Conservation (phyloP, 2,888 invertebrate genomes). For the Ctenicera cuprea region DNA sequence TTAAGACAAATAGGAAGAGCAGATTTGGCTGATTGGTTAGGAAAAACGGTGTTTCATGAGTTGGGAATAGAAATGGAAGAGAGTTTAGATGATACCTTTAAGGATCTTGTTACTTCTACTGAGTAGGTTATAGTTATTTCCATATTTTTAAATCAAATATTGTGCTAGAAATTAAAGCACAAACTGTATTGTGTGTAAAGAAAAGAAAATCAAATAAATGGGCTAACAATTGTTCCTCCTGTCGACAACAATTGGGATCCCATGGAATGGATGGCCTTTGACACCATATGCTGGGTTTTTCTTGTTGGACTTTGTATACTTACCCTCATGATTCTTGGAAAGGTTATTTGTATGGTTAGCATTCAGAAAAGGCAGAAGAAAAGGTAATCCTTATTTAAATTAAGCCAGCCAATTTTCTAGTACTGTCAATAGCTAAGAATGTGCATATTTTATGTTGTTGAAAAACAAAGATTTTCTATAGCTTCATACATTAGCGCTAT, state of each 20-base stretch:
- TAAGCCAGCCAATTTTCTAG: too few relatives aligned
- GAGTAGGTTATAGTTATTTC: slow-evolving; percentile 31
- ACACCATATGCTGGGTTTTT: slow-evolving; percentile 60
- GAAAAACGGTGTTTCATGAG: slow-evolving; percentile 75
- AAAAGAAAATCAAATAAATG: neutral
- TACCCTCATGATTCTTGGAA: slow-evolving; percentile 44
- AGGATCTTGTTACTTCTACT: slow-evolving; percentile 56
- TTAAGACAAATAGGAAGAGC: slow-evolving; percentile 76
- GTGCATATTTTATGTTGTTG: too few relatives aligned
- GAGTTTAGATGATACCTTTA: slow-evolving; percentile 64
- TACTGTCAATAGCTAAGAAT: too few relatives aligned
- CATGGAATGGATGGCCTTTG: slow-evolving; percentile 64
- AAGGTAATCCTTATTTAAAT: slow-evolving; percentile 13
- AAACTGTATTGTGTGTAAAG: neutral
- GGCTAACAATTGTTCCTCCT: neutral
- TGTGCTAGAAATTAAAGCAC: too few relatives aligned
- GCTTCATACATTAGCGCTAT: too few relatives aligned
- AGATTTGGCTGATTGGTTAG: slow-evolving; percentile 79
- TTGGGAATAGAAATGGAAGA: slow-evolving; percentile 72
- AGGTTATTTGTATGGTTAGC: slow-evolving; percentile 34
- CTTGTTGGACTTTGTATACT: slow-evolving; percentile 51
- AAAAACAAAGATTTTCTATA: too few relatives aligned
- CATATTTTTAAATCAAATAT: too few relatives aligned
- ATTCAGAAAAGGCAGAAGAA: slow-evolving; percentile 30
- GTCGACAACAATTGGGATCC: slow-evolving; percentile 53